phyloP scores from a whole-genome alignment of 2,888 invertebrate species.

The Pandemis heparana region DNA sequence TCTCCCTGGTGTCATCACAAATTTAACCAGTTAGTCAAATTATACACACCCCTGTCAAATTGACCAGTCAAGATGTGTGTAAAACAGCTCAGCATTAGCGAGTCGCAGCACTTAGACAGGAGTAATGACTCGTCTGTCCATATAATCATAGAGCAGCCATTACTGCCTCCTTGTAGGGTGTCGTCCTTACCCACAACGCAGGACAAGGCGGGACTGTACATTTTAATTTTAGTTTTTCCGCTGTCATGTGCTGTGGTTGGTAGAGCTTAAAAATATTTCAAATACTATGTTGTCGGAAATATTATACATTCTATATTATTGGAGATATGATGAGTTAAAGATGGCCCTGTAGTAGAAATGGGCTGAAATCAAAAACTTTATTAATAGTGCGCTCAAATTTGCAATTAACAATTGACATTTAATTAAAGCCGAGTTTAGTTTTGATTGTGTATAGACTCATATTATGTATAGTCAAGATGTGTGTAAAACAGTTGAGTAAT shows the following conservation, averaged over 20 bases:
- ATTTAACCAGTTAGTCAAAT: not conserved
- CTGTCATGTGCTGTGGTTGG: not conserved
- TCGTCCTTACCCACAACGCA: constrained; percentile 43
- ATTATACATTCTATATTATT: not conserved
- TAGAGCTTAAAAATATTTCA: not conserved
- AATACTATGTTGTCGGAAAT: not conserved
- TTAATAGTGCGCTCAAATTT: not conserved
- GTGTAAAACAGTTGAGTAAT: constrained; percentile 74
- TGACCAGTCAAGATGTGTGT: constrained; percentile 77
- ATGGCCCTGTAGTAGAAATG: not conserved
- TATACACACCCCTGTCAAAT: not conserved
- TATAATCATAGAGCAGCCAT: constrained; percentile 85
- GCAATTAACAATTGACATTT: not conserved
- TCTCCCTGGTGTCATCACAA: no score
- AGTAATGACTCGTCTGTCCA: constrained; percentile 86
- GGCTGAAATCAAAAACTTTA: no score
- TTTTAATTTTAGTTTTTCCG: not conserved
- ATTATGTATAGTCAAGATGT: constrained; percentile 70
- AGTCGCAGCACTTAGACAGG: constrained; percentile 84
- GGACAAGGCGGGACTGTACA: constrained; percentile 16
- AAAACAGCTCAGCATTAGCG: constrained; percentile 78
- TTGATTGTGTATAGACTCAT: no score
- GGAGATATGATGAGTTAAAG: not conserved
- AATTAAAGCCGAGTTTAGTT: no score
- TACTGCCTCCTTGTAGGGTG: constrained; percentile 72